Conservation (phyloP, 2,888 invertebrate genomes). For the Drosophila meridiana region DNA sequence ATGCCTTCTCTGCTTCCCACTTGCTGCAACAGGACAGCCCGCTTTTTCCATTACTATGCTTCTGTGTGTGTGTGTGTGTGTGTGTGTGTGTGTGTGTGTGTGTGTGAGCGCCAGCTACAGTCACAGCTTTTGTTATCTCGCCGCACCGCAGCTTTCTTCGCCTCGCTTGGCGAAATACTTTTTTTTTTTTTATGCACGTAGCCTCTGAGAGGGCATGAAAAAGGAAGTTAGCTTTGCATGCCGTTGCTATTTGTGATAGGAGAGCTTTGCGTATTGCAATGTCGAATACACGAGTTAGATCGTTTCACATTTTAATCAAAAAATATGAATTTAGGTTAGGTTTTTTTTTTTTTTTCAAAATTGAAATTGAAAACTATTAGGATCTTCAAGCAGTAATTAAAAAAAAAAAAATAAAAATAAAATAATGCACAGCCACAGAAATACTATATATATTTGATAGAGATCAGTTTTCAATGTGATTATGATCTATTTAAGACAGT, state of each 20-base stretch:
- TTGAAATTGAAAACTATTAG: background rate
- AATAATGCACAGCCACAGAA: too few relatives aligned
- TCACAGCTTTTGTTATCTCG: slow-evolving; percentile 20
- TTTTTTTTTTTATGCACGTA: slow-evolving; percentile 36
- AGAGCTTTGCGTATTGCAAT: background rate
- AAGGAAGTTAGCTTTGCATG: slow-evolving; percentile 13
- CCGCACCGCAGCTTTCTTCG: slow-evolving; percentile 24
- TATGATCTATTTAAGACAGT: background rate
- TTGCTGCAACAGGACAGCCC: slow-evolving; percentile 55
- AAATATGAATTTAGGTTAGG: background rate
- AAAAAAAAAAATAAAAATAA: too few relatives aligned
- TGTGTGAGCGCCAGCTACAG: slow-evolving; percentile 7
- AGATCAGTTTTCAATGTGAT: background rate
- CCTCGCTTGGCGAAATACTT: slow-evolving; percentile 20
- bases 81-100: background rate
- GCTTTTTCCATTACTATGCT: slow-evolving; percentile 22
- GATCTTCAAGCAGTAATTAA: background rate
- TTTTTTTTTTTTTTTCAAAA: slow-evolving; percentile 5
- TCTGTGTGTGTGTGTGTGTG: background rate
- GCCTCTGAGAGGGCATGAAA: slow-evolving; percentile 2
- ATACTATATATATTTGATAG: background rate
- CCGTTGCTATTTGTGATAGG: background rate
- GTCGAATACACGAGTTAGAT: background rate
- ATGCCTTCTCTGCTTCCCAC: slow-evolving; percentile 22
- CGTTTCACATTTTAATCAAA: background rate